These are phyloP conservation scores for Pararge aegeria DNA, from an alignment of 1,140 invertebrate genomes.

Conservation along the genomic window DNA sequence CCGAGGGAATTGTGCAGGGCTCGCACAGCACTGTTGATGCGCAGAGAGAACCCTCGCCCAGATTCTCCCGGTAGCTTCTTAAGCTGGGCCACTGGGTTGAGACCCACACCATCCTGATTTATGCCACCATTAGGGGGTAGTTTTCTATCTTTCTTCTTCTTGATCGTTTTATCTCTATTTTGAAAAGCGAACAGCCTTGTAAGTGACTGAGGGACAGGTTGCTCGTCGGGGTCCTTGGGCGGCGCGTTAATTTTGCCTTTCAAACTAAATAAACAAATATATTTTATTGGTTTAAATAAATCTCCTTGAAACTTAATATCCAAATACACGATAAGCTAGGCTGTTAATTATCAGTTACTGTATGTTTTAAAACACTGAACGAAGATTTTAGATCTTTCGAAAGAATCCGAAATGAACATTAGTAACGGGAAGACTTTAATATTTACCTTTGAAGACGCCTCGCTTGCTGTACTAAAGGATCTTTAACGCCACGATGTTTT, in stretches of 20 bases:
- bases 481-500: conserved; percentile 85
- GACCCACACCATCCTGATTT: not conserved
- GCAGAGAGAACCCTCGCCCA: conserved; percentile 54
- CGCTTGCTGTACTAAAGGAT: conserved; percentile 83
- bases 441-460: conserved; percentile 77
- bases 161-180: conserved; percentile 74
- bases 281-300: conserved; percentile 14
- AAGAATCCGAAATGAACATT: not conserved
- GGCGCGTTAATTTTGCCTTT: conserved; percentile 84
- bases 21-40: conserved; percentile 61
- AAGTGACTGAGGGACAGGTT: conserved; percentile 84
- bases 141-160: conserved; percentile 53
- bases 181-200: conserved; percentile 81
- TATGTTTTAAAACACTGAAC: conserved; percentile 27
- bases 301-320: too few relatives aligned
- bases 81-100: conserved; percentile 45
- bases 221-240: conserved; percentile 82
- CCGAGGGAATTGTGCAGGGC: conserved; percentile 35
- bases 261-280: conserved; percentile 72
- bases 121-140: not conserved
- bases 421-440: not conserved
- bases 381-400: not conserved
- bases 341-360: too few relatives aligned
- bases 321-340: too few relatives aligned
- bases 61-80: conserved; percentile 56